phyloP scores from a whole-genome alignment of 92 coral and sea anemone genomes.

The Zoanthus sansibaricus region DNA sequence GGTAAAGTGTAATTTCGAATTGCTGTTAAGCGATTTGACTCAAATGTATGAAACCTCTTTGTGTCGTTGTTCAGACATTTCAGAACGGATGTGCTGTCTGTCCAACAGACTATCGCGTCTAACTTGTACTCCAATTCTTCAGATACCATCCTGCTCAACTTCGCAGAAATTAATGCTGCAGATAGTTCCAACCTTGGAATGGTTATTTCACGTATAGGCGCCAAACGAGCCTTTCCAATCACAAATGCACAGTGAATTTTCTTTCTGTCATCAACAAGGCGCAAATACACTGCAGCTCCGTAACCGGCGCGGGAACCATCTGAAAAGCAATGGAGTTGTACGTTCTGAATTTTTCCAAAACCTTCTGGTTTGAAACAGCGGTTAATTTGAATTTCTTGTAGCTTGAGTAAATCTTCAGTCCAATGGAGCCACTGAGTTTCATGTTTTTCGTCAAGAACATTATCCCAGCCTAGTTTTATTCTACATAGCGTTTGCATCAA shows the following conservation, averaged over 20 bases:
- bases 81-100: conserved; percentile 58
- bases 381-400: conserved; percentile 33
- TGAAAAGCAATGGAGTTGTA: conserved; percentile 58
- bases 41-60: conserved; percentile 58
- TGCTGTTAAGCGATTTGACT: conserved; percentile 69
- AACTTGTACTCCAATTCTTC: conserved; percentile 57
- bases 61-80: conserved; percentile 58
- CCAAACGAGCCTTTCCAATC: conserved; percentile 66
- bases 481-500: conserved; percentile 48
- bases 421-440: conserved; percentile 55
- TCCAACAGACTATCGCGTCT: conserved; percentile 45
- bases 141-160: conserved; percentile 41
- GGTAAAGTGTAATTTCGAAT: conserved; percentile 48
- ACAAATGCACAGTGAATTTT: conserved; percentile 50
- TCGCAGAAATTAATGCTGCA: conserved; percentile 63
- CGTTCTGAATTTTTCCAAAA: conserved; percentile 49
- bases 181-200: conserved; percentile 64
- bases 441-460: conserved; percentile 41
- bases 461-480: conserved; percentile 59
- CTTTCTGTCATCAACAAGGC: conserved; percentile 34
- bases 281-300: conserved; percentile 51
- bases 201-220: conserved; percentile 52
- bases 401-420: conserved; percentile 52
- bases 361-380: conserved; percentile 59
- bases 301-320: conserved; percentile 67